phyloP scores from a whole-genome alignment of 2,113 vertebrate genomes.

The Phalacrocorax brasilianus region DNA sequence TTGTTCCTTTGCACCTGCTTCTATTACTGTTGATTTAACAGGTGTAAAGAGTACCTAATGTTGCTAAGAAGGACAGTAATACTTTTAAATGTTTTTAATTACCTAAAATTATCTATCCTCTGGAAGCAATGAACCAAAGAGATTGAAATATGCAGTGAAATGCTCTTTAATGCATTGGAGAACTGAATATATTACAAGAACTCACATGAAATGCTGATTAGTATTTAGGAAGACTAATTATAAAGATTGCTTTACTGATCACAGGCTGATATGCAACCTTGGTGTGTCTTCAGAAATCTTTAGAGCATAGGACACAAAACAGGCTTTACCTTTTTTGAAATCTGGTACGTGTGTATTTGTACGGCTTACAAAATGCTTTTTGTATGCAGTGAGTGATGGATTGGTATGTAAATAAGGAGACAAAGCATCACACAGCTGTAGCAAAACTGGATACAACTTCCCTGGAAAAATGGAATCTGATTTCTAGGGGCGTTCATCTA shows the following conservation, averaged over 20 bases:
- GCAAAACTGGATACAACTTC: neutral
- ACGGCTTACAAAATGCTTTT: neutral
- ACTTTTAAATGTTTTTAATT: conserved; percentile 3
- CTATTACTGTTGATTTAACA: neutral
- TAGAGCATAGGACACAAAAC: neutral
- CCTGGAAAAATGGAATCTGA: conserved; percentile 34
- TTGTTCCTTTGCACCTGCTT: neutral
- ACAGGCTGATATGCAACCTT: neutral
- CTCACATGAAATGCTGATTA: neutral
- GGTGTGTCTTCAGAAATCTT: neutral
- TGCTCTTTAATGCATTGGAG: neutral
- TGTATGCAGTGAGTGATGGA: neutral
- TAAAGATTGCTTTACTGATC: neutral
- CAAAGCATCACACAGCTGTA: neutral
- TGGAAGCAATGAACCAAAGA: neutral
- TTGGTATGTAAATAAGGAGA: conserved; percentile 34
- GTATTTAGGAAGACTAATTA: conserved; percentile 27
- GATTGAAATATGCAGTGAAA: neutral
- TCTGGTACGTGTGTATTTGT: neutral
- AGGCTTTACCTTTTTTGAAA: neutral
- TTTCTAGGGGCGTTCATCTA: conserved; percentile 1
- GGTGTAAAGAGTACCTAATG: neutral
- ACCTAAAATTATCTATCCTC: neutral
- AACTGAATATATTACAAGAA: neutral
- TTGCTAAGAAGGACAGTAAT: neutral